Evolutionary conservation across 2,888 invertebrate genomes (phyloP).

Genomic region (Coelinius sp.): DNA sequence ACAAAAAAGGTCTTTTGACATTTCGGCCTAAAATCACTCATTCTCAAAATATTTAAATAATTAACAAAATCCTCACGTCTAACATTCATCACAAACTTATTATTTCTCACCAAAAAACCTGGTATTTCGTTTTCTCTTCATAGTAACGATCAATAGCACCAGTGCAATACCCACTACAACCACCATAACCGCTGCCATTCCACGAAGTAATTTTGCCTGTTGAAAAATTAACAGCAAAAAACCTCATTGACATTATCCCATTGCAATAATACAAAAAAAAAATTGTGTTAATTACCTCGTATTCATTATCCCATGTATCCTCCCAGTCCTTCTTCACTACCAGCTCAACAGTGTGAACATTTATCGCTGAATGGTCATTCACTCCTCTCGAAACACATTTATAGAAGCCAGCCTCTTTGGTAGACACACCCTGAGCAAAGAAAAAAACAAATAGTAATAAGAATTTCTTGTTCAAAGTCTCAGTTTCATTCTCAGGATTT

Average conservation of each 20-base stretch:
- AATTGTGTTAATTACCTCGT: constrained; percentile 61
- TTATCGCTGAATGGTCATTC: constrained; percentile 71
- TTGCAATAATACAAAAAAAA: constrained; percentile 12
- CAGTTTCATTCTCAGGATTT: background rate
- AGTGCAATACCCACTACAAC: constrained; percentile 61
- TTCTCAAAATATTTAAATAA: too few species aligned
- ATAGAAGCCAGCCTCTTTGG: constrained; percentile 77
- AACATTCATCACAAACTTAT: background rate
- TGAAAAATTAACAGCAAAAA: constrained; percentile 29
- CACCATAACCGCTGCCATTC: constrained; percentile 63
- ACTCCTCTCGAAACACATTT: constrained; percentile 77
- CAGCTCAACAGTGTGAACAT: constrained; percentile 75
- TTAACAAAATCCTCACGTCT: background rate
- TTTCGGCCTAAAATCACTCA: too few species aligned
- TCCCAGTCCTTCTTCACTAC: constrained; percentile 74
- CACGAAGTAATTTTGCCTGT: constrained; percentile 63
- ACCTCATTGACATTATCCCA: background rate
- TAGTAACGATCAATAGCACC: constrained; percentile 57
- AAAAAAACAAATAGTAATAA: constrained; percentile 14
- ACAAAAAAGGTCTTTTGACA: too few species aligned
- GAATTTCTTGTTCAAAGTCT: background rate
- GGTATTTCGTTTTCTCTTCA: constrained; percentile 54
- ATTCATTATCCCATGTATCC: constrained; percentile 65
- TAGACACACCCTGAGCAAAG: constrained; percentile 76
- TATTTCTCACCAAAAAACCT: constrained; percentile 62